A percentile compares a stretch with the other conserved stretches of the same genome.
These are phyloP conservation scores for Lycophotia porphyrea DNA, from an alignment of 2,888 invertebrate species.

Conservation along the genomic window DNA sequence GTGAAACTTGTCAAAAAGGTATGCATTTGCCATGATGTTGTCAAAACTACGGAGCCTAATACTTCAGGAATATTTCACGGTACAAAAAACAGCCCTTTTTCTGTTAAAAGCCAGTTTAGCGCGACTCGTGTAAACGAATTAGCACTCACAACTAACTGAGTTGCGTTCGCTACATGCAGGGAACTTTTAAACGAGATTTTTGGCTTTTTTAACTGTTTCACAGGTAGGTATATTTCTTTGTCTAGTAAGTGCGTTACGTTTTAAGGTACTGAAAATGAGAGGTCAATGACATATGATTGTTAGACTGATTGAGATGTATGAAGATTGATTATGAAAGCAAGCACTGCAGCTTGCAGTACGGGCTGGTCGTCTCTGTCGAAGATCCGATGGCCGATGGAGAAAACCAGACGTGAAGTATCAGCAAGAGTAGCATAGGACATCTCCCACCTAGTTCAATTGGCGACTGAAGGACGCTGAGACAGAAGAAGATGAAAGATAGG, in stretches of 20 bases:
- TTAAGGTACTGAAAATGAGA: not conserved
- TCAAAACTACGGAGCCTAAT: not conserved
- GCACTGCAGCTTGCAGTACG: too few species aligned
- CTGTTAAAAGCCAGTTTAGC: not conserved
- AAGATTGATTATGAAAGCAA: too few species aligned
- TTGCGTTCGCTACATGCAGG: not conserved
- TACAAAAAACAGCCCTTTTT: not conserved
- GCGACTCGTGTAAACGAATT: conserved; percentile 6
- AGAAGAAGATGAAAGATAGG: not conserved
- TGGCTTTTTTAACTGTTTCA: not conserved
- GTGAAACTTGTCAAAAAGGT: not conserved
- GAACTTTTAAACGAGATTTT: not conserved
- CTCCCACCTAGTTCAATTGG: too few species aligned
- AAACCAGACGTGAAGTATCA: too few species aligned
- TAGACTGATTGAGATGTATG: not conserved
- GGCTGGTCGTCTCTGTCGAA: too few species aligned
- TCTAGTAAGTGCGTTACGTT: not conserved
- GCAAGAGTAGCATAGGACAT: too few species aligned
- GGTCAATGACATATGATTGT: not conserved
- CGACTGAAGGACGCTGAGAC: too few species aligned
- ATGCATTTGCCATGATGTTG: not conserved
- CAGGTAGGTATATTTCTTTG: not conserved
- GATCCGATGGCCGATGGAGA: too few species aligned
- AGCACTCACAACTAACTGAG: not conserved
- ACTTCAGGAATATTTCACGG: conserved; percentile 6